Base-by-base conservation (phyloP, 2,113 vertebrate species). In the Brachirus orientalis region DNA sequence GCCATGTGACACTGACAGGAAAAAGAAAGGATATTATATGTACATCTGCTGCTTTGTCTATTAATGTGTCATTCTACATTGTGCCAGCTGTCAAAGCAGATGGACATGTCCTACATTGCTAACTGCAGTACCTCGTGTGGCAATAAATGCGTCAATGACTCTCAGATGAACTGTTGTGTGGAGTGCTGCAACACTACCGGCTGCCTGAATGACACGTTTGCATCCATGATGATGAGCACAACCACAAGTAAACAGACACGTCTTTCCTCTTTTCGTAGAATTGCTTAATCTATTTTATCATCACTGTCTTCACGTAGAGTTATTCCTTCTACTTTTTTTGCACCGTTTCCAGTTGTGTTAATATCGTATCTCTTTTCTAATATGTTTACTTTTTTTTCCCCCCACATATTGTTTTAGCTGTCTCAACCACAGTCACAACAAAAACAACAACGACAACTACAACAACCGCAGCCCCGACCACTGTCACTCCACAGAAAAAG, bases 171-270 rank as follows among this genome's bases (percentile, higher is more conserved):
- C 20, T 95, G 95, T 12, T 43, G 72, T 10, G 40, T 91, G 53
- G 63, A 74, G 10, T 94, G 94, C 85, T 95, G 93, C 40, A 16
- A 69, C 10, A 37, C 66, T 1, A 70, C 90, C 0, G 86, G 64
- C 66, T 96, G 94, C 83, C 86, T 94, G 76, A 88, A 68, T 0
- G 38, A 54, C 51, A 89, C 7, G 0, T 69, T 93, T 0, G 63
- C 56, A 37, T 83, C 18, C 0, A 80, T 92, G 77, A 88, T 77
- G 0, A 63, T 58, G 43, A 54, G 7, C 9, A 72, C 80, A 9
- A 79, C 81, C 0, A 65, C 86, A 82, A 78, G 91, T 91, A 77
- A 57, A 22, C 2, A 28, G 28, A 28, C 28, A n/a, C n/a, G n/a
- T n/a, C n/a, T 28, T 28, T 28, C 1, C 3, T 28, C 28, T 28